A percentile compares a stretch with the other conserved stretches of the same genome.
Evolutionary conservation across 1,140 invertebrate species (phyloP).

Genomic region (Cydia splendana): DNA sequence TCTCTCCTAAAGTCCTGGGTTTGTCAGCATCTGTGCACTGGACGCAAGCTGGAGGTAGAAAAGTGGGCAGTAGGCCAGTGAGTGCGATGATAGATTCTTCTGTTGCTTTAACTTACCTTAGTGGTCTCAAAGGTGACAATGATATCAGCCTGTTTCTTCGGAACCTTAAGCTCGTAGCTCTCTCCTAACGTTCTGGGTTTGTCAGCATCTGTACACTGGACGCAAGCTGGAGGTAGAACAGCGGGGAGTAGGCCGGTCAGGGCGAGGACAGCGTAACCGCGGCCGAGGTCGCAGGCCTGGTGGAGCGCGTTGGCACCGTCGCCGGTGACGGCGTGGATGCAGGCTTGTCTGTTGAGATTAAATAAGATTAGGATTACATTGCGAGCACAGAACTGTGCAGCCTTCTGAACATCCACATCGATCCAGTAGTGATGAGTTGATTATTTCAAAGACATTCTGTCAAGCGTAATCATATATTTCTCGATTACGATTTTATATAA

Average conservation of each 20-base stretch:
- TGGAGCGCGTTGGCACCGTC: constrained; percentile 75
- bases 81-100: no score
- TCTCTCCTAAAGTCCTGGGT: no score
- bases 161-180: constrained; percentile 83
- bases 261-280: constrained; percentile 82
- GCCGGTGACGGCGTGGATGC: constrained; percentile 81
- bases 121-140: constrained; percentile 86
- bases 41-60: no score
- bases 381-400: not conserved
- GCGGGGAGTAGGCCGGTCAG: constrained; percentile 79
- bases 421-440: no score
- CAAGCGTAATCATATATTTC: no score
- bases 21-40: no score
- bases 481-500: no score
- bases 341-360: constrained; percentile 82
- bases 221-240: constrained; percentile 81
- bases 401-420: no score
- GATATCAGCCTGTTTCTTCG: constrained; percentile 86
- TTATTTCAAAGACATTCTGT: no score
- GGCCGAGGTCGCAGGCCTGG: constrained; percentile 81
- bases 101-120: constrained; percentile 49
- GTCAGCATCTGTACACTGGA: constrained; percentile 82
- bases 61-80: no score
- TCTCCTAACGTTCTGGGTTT: constrained; percentile 80
- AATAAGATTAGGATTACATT: constrained; percentile 35